Base-by-base conservation (phyloP, 2,113 vertebrate species). In the Pholis gunnellus region DNA sequence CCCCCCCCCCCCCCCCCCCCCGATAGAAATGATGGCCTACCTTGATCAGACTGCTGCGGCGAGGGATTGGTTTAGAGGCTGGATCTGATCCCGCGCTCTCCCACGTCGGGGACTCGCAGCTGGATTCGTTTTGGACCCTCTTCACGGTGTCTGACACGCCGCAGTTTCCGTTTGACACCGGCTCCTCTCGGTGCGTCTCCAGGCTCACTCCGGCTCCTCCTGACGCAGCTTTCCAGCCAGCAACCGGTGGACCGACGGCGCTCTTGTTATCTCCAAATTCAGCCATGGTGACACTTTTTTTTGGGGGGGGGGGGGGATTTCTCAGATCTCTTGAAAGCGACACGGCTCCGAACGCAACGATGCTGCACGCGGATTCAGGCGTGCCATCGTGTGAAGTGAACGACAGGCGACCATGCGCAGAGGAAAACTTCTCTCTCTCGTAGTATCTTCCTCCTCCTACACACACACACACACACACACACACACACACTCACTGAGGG, bases 21-120 rank as follows among this genome's bases (percentile, higher is more conserved):
- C 25, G 4, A 27, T 25, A 36, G 5, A 69, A 59, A 63, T 18
- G 1, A 36, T 48, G 88, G 83, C 89, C 81, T 96, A 98, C 97
- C 97, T 99, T 99, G 88, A 99, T 98, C 89, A 99, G 97, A 93
- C 97, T 99, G 94, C 97, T 98, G 93, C 97, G 95, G 81, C 96
- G 96, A 72, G 97, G 97, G 81, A 93, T 90, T 13, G 90, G n/a
- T 73, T 82, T 90, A 22, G 75, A 72, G n/a, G 74, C 95, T 72
- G 91, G 93, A 34, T 95, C 95, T 6, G 85, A 72, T 79, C 94
- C 87, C 1, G 95, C 92, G 92, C 92, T 96, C 72, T 93, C 93
- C 72, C 94, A 94, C 54, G 81, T 84, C 36, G 93, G 93, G 22
- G 95, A 91, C 60, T 93, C 94, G 75, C 60, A 84, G 36, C 95